A percentile compares a stretch with the other conserved stretches of the same genome.
Evolutionary conservation across 2,113 vertebrate species (phyloP).

Genomic region (Pelecanoides urinatrix): DNA sequence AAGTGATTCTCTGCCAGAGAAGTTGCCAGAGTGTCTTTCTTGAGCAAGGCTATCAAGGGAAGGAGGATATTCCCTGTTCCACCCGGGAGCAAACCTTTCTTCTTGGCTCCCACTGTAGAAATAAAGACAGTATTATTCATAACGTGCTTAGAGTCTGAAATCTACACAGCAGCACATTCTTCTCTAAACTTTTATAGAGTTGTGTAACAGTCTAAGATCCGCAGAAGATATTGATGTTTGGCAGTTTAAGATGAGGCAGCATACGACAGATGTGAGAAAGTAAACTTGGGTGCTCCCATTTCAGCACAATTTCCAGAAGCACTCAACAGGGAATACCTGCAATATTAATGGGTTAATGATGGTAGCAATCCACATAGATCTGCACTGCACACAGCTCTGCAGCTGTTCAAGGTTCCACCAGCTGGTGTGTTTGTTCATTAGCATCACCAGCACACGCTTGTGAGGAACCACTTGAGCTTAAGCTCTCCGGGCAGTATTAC

Average conservation of each 20-base stretch:
- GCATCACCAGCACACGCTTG: background rate
- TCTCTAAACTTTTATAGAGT: slow-evolving; percentile 79
- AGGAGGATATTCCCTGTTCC: slow-evolving; percentile 83
- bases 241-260: slow-evolving; percentile 80
- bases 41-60: slow-evolving; percentile 85
- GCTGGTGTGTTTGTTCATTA: slow-evolving; percentile 31
- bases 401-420: slow-evolving; percentile 49
- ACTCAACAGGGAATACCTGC: slow-evolving; percentile 82
- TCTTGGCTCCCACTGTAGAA: slow-evolving; percentile 85
- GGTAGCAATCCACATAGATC: slow-evolving; percentile 69
- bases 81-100: slow-evolving; percentile 85
- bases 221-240: slow-evolving; percentile 79
- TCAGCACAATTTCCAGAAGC: slow-evolving; percentile 77
- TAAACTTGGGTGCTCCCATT: slow-evolving; percentile 79
- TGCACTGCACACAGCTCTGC: slow-evolving; percentile 69
- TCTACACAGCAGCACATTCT: slow-evolving; percentile 82
- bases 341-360: slow-evolving; percentile 82
- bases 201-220: slow-evolving; percentile 82
- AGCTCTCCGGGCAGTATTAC: background rate
- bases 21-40: slow-evolving; percentile 87
- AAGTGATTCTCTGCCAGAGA: slow-evolving; percentile 85
- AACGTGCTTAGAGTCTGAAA: slow-evolving; percentile 81
- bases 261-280: slow-evolving; percentile 73
- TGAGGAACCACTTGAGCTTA: slow-evolving; percentile 13
- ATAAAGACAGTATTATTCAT: slow-evolving; percentile 85